Evolutionary conservation across 2,888 invertebrate genomes (phyloP), one percentile per base, ranked within the genome.

Genomic region (Conistra vaccinii): DNA sequence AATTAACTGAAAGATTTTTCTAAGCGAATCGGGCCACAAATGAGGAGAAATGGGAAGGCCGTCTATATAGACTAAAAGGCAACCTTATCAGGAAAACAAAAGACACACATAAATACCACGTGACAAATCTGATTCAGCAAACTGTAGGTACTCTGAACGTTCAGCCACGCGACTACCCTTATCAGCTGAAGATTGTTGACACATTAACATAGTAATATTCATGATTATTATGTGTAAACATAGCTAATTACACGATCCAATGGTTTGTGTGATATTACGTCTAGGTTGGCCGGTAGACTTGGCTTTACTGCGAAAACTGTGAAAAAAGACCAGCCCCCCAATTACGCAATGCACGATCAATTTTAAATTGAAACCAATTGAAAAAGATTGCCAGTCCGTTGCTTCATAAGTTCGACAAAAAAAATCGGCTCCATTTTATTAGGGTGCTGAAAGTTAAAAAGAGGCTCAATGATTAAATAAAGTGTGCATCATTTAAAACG

Each of bases 101-200:
- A 51, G 29, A 57, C 17, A 26, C 14, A 68, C 1, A 42, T 14
- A 20, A 42, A 23, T 42, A n/a, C 17, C 5, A 29, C 42, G 14
- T 23, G 17, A 10, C 32, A 61, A 26, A 61, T 1, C 51, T 53
- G 73, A 39, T 75, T 63, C 45, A 29, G 62, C n/a, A 39, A 48
- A 48, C 48, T 57, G 10, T 17, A 35, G 14, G 23, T 51, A n/a
- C 1, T 45, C 17, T 48, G 5, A 62, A 17, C 35, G 45, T 55
- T 26, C n/a, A 76, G 29, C 66, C 76, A 76, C 66, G 23, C 76
- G 48, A 26, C 57, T 32, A 6, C 14, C n/a, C 76, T 66, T 75
- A 75, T 75, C 76, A 75, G 58, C 39, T 58, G 29, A 6, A 65
- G 29, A 48, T 35, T 35, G 61, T 75, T 75, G 45, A 74, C 35